Evolutionary conservation across 2,797 vertebrate genomes (phyloP).

Genomic region (Loris lydekkerianus): DNA sequence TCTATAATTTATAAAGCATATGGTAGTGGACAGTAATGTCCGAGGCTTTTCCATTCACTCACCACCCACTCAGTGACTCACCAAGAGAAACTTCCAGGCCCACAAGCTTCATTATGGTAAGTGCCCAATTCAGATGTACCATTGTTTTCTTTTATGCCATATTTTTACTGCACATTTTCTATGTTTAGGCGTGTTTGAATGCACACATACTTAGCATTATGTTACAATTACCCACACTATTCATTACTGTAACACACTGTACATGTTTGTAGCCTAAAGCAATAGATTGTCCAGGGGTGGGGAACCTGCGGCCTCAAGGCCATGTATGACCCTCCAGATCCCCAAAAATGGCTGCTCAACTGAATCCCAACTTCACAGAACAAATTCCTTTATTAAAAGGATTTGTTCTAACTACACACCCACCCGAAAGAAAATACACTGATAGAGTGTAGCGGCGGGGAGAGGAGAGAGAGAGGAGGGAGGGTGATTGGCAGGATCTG

Average conservation of each 20-base stretch:
- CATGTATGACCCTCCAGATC: too few species aligned
- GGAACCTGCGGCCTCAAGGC: too few species aligned
- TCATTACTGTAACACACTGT: neutral
- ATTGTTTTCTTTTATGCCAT: neutral
- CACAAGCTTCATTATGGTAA: neutral
- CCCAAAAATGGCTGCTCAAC: too few species aligned
- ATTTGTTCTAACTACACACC: too few species aligned
- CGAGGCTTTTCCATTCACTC: neutral
- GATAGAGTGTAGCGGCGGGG: too few species aligned
- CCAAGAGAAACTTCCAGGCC: neutral
- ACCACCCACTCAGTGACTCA: neutral
- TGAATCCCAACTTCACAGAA: too few species aligned
- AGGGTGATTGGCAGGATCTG: too few species aligned
- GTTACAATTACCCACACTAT: neutral
- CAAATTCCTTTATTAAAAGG: too few species aligned
- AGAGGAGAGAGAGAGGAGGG: too few species aligned
- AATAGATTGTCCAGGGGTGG: too few species aligned
- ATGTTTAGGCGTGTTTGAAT: neutral
- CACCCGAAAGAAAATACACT: too few species aligned
- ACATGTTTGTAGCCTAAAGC: neutral
- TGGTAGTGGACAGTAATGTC: neutral
- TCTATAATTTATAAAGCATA: neutral
- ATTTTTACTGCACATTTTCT: neutral
- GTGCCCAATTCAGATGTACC: neutral
- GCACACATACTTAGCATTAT: too few species aligned